Percentiles rank a stretch among this genome's conserved stretches.
Evolutionary conservation across 2,797 vertebrate species (phyloP).

Genomic region (Rhinogobio ventralis): DNA sequence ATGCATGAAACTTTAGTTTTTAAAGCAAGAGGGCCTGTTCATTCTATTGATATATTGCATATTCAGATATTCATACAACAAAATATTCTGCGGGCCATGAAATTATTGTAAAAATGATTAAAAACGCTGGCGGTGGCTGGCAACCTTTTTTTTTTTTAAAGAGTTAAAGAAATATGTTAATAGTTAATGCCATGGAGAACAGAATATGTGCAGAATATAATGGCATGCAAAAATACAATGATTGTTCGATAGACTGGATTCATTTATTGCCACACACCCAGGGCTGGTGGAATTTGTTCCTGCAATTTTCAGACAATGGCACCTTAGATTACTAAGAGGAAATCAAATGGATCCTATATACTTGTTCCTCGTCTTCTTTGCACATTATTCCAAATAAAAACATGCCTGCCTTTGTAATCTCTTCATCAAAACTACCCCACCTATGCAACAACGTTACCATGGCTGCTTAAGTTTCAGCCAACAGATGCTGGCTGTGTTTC

Average conservation of each 20-base stretch:
- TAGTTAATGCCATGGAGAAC: background rate
- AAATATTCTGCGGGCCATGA: too few relatives aligned
- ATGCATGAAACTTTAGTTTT: too few relatives aligned
- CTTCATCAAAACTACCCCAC: constrained; percentile 22
- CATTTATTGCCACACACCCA: constrained; percentile 16
- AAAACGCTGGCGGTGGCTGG: too few relatives aligned
- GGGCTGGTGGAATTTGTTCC: background rate
- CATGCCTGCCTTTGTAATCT: constrained; percentile 6
- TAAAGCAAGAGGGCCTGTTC: too few relatives aligned
- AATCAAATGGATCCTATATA: background rate
- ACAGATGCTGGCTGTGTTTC: constrained; percentile 21
- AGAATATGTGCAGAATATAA: background rate
- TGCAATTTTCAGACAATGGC: constrained; percentile 14
- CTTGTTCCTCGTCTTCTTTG: background rate
- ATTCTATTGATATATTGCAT: too few relatives aligned
- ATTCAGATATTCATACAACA: too few relatives aligned
- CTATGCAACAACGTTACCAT: constrained; percentile 5
- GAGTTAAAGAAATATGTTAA: background rate
- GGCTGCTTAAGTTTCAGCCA: constrained; percentile 6
- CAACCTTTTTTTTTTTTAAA: too few relatives aligned
- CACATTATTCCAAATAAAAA: background rate
- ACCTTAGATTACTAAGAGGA: background rate
- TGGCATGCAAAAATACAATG: background rate
- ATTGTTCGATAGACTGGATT: background rate
- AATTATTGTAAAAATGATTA: too few relatives aligned